Evolutionary conservation across 2,888 invertebrate species (phyloP).

Genomic region (Conus canariensis): DNA sequence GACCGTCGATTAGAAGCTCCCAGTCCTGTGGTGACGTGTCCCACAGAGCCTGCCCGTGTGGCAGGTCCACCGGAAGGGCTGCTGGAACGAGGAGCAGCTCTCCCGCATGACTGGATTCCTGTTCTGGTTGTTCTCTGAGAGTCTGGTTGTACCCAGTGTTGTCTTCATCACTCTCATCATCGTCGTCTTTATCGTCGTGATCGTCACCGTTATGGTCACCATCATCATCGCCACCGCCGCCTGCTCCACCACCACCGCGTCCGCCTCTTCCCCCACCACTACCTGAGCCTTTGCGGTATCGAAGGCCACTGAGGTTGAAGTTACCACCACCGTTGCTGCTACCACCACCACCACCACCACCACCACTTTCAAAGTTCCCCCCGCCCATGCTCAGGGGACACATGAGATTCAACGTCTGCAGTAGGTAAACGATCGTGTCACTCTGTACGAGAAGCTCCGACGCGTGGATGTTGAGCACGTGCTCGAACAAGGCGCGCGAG

Average conservation of each 20-base stretch:
- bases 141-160: background rate
- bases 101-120: background rate
- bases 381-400: background rate
- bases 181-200: background rate
- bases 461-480: slow-evolving; percentile 29
- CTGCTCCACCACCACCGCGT: background rate
- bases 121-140: background rate
- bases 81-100: slow-evolving; percentile 54
- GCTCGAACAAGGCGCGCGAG: slow-evolving; percentile 40
- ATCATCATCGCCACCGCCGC: background rate
- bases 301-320: background rate
- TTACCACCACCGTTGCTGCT: background rate
- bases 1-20: slow-evolving; percentile 48
- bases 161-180: slow-evolving; percentile 22
- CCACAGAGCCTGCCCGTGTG: slow-evolving; percentile 54
- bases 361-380: background rate
- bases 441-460: slow-evolving; percentile 5
- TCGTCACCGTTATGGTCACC: background rate
- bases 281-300: background rate
- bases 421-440: slow-evolving; percentile 38
- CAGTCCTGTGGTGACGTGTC: slow-evolving; percentile 32
- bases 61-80: slow-evolving; percentile 49
- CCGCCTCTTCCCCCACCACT: background rate
- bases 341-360: background rate
- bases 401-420: slow-evolving; percentile 43